Base-by-base conservation (phyloP, 2,888 invertebrate species). In the Lepidocyrtoides sp. region DNA sequence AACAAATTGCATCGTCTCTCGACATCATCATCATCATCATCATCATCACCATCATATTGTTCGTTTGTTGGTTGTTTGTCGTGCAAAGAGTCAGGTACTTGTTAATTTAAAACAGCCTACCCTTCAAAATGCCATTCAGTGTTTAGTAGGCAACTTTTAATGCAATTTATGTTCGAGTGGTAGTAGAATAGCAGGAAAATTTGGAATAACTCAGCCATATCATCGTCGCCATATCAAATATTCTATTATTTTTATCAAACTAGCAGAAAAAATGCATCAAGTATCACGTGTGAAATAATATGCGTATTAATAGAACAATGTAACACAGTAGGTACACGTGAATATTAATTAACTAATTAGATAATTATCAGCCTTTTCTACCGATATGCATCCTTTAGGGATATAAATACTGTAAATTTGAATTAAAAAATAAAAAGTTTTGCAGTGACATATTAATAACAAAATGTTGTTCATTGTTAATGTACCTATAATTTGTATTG, bases 1-100 rank as follows among this genome's bases (percentile, higher is more conserved):
- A 69, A 32, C 66, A 69, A 32, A 32, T 69, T 69, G 66, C 66
- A 5, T n/a, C 36, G 66, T 36, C 36, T 17, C 32, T 69, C 60
- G 60, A 8, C 29, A 63, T 60, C 23, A 57, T 57, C 2, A 20
- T 57, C 14, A 57, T 57, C n/a, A n/a, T n/a, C n/a, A n/a, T n/a
- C n/a, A n/a, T n/a, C n/a, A n/a, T n/a, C n/a, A n/a, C n/a, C n/a
- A 20, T n/a, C 57, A 2, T 10, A 4, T 48, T 48, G 48, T 48
- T 48, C 12, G 10, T n/a, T 48, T 48, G 48, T n/a, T 48, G 48
- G n/a, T 48, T 48, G 12, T 14, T 44, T 51, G 60, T 60, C 60
- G 60, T 60, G 60, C 60, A 10, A 3, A 1, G 60, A 23, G 10
- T 23, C 26, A 60, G 60, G 60, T 60, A 60, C 60, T 60, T 23